Evolutionary conservation across 2,113 vertebrate genomes (phyloP).

Genomic region (Barbus barbus): DNA sequence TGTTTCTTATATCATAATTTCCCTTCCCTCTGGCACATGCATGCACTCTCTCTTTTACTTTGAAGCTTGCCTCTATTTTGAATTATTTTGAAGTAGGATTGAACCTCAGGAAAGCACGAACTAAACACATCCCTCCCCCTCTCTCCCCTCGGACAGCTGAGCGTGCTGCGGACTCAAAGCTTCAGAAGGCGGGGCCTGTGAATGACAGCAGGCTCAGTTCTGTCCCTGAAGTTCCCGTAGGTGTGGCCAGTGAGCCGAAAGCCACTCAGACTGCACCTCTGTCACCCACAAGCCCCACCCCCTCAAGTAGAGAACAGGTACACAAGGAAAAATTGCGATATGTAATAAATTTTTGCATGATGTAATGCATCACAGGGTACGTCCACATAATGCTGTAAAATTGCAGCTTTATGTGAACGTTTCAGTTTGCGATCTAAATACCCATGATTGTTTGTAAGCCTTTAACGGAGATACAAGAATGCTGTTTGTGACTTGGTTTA

Average conservation of each 20-base stretch:
- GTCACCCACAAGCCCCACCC: slow-evolving; percentile 62
- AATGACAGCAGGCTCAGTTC: slow-evolving; percentile 57
- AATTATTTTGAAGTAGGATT: slow-evolving; percentile 1
- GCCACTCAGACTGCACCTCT: slow-evolving; percentile 79
- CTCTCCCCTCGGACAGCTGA: slow-evolving; percentile 58
- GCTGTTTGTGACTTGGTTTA: not conserved
- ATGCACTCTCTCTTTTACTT: not conserved
- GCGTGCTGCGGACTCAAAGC: slow-evolving; percentile 51
- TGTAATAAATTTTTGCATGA: slow-evolving; percentile 18
- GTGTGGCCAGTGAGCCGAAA: slow-evolving; percentile 62
- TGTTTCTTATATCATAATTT: not conserved
- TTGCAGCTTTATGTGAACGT: slow-evolving; percentile 3
- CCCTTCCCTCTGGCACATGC: not conserved
- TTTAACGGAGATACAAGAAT: not conserved
- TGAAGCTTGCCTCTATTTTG: not conserved
- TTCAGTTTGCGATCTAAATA: not conserved
- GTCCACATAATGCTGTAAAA: not conserved
- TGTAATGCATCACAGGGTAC: not conserved
- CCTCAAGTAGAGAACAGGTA: slow-evolving; percentile 80
- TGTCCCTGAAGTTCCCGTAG: slow-evolving; percentile 54
- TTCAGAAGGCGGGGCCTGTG: slow-evolving; percentile 50
- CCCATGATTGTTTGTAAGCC: not conserved
- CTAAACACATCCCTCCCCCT: slow-evolving; percentile 15
- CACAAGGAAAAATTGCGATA: not conserved
- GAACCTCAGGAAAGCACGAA: slow-evolving; percentile 18